Base-by-base conservation (phyloP, 2,888 invertebrate genomes). In the Conus canariensis region DNA sequence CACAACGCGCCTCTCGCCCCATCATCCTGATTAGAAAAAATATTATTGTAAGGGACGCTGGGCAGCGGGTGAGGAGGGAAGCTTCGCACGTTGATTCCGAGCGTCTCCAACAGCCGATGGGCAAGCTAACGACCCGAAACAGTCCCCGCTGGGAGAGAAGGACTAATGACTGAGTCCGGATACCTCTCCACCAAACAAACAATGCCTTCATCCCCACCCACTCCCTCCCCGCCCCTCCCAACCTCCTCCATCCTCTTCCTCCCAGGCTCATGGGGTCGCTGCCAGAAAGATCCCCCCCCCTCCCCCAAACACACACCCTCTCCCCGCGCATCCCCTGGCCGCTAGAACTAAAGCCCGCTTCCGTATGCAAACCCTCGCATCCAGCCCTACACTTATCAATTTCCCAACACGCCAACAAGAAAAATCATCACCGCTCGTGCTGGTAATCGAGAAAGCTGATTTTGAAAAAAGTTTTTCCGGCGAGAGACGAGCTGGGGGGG, bases 371-470 rank as follows among this genome's bases (percentile, higher is more conserved):
- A 82, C 82, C 45, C 58, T 82, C 58, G 45, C 82, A 19, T 22
- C 82, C n/a, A 82, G 56, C 56, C 82, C 58, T 82, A 58, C 45
- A 82, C 58, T 82, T 82, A 58, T 82, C 82, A 58, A 56, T 22
- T 56, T 22, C 56, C 82, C 4, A 58, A 56, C 56, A 82, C 82
- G 22, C 82, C 56, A 58, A 82, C 45, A 82, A 82, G 82, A 58
- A 58, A 82, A 82, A 82, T 56, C 82, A 82, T 82, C 82, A 58
- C 7, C 58, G 56, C 82, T 14, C n/a, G 22, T 56, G 22, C 82
- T 56, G 58, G 82, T 56, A 82, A 82, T 82, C 82, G 25, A 82
- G 82, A 82, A 82, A 82, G 82, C 58, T 82, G 82, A 82, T 82
- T 82, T 82, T 82, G 82, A 5, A 19, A 9, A 9, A 9, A 9